Base-by-base conservation (phyloP, 2,888 invertebrate genomes). In the Oligia fasciuncula region DNA sequence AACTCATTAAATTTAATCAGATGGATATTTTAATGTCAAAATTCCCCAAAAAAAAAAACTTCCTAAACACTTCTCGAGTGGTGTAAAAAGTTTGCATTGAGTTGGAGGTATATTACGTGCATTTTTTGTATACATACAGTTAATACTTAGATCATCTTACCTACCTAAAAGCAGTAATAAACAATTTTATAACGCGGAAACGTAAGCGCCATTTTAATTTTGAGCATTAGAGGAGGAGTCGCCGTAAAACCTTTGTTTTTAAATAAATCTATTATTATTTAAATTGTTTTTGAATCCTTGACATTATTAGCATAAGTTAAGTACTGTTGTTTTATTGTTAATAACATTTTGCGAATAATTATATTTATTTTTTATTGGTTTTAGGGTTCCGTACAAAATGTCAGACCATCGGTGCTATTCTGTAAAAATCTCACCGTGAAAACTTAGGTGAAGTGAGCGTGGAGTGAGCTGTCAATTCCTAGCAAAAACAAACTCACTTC, bases 231-330 rank as follows among this genome's bases (percentile, higher is more conserved):
- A 62, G 14, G 11, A 51, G 29, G 35, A 68, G 49, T 40, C 14
- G 57, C 19, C 19, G 2, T 77, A 51, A 72, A 83, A 65, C 35
- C 51, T 60, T 65, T 78, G 65, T 83, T 60, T 69, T 17, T 63
- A 35, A 23, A 29, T 54, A 62, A 82, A 60, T 49, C 66, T 63
- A 84, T 83, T 84, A 84, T 84, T 84, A 75, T 84, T 84, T 69
- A 85, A 85, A 84, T 81, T 71, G 76, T 60, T 81, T 63, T 73
- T 1, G 19, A n/a, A n/a, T 63, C 70, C 83, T 80, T 76, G 85
- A 57, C 85, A 73, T 80, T 66, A 84, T 73, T 66, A 62, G n/a
- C 72, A 76, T 85, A 85, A 60, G 72, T 73, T 84, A 69, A 57
- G 17, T 69, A 17, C 13, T 35, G 6, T 9, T 57, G 54, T 80